phyloP scores from a whole-genome alignment of 2,113 vertebrate species.

The Labeo rohita region DNA sequence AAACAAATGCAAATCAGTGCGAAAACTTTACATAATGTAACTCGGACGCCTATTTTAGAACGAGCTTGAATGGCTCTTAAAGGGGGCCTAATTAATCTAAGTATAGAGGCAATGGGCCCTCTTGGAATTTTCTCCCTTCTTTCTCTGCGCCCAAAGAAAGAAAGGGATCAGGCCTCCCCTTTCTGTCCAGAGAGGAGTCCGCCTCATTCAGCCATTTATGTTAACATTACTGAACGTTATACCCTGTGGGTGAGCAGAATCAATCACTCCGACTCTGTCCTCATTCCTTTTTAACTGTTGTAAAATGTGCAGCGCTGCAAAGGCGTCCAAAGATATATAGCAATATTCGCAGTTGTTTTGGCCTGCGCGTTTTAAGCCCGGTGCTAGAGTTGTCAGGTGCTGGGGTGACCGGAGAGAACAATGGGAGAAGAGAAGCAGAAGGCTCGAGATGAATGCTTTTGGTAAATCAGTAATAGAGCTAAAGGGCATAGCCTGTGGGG shows the following conservation, averaged over 20 bases:
- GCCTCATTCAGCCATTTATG: slow-evolving; percentile 76
- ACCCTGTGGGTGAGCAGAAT: slow-evolving; percentile 66
- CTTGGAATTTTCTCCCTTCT: slow-evolving; percentile 83
- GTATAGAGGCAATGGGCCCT: slow-evolving; percentile 86
- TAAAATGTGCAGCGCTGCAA: slow-evolving; percentile 38
- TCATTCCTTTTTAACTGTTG: slow-evolving; percentile 60
- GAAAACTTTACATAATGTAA: slow-evolving; percentile 86
- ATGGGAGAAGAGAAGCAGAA: slow-evolving; percentile 89
- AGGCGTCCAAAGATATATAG: slow-evolving; percentile 60
- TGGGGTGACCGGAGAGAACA: slow-evolving; percentile 75
- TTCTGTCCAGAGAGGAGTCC: slow-evolving; percentile 71
- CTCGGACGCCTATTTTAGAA: slow-evolving; percentile 78
- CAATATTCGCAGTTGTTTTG: slow-evolving; percentile 64
- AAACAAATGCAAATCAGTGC: slow-evolving; percentile 96
- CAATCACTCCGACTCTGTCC: slow-evolving; percentile 65
- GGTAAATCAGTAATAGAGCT: slow-evolving; percentile 98
- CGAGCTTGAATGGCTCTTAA: slow-evolving; percentile 88
- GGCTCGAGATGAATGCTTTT: slow-evolving; percentile 91
- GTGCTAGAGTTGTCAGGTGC: slow-evolving; percentile 85
- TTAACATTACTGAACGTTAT: slow-evolving; percentile 70
- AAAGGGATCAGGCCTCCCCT: slow-evolving; percentile 79
- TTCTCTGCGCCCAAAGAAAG: slow-evolving; percentile 74
- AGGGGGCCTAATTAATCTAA: slow-evolving; percentile 91
- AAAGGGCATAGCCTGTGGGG: slow-evolving; percentile 97
- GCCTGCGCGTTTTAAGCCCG: slow-evolving; percentile 69